Evolutionary conservation across 2,888 invertebrate species (phyloP), one percentile per base, ranked within the genome.

Genomic region (Anthrax anthrax): DNA sequence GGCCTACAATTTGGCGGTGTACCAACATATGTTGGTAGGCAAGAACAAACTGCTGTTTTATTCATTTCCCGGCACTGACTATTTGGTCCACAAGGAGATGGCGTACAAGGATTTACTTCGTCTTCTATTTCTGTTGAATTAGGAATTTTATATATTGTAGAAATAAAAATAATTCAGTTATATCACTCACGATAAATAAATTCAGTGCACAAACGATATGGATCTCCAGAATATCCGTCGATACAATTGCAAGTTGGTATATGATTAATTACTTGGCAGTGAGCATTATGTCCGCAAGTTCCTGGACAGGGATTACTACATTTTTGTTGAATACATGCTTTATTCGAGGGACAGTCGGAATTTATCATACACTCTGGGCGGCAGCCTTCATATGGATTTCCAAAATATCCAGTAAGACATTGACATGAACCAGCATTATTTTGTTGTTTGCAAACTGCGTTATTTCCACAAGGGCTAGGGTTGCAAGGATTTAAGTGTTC

Each of bases 31-130:
- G 75, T 73, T 40, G 74, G 72, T 51, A 77, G 64, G 58, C 85
- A 85, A 43, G 80, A 80, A 60, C 85, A 86, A 18, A 81, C 75
- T 1, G 78, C 78, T 69, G 81, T 80, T 23, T 73, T 75, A 55
- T 84, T 83, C 23, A 76, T 62, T 62, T 79, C 81, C 55, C 78
- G 77, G 59, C 89, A 89, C 56, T 80, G 73, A 52, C 87, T 85
- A 59, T 87, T 86, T 8, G 85, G 79, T 36, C 89, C 89, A 60
- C 89, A 90, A 0, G 86, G 86, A 3, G 82, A 80, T 43, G 86
- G 85, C 51, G 72, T 66, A 59, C 88, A 88, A 3, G 85, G 85
- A 57, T 80, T 72, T 4, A 67, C 60, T 48, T 71, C 69, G 36
- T 63, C 60, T 19, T 62, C 56, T 62, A 63, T 55, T 42, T 63